Conservation (phyloP, 2,888 invertebrate species). For the Steinernema scapterisci region DNA sequence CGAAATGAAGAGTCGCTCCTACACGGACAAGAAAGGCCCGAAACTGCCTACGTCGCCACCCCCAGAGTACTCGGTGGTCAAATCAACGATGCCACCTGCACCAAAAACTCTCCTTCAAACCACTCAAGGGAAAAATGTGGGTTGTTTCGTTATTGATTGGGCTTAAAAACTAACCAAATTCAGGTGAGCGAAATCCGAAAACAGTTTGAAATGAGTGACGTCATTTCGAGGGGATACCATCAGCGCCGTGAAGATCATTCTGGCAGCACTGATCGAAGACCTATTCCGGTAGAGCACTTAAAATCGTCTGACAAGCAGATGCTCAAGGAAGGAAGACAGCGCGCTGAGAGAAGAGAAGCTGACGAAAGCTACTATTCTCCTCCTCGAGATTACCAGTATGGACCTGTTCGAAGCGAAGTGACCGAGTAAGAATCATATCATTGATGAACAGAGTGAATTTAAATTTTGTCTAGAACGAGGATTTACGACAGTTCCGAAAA, state of each 20-base stretch:
- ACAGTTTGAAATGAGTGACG: neutral
- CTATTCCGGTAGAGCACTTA: neutral
- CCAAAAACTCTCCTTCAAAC: slow-evolving; percentile 5
- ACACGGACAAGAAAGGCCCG: neutral
- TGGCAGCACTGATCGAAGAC: neutral
- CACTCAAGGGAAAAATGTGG: neutral
- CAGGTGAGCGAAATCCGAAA: slow-evolving; percentile 24
- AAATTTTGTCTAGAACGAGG: neutral
- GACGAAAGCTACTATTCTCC: slow-evolving; percentile 3
- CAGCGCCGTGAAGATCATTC: neutral
- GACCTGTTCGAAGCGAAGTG: neutral
- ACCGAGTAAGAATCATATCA: slow-evolving; percentile 22
- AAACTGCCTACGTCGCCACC: slow-evolving; percentile 4
- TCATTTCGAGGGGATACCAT: slow-evolving; percentile 15
- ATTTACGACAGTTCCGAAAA: slow-evolving; percentile 10
- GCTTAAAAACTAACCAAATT: too few relatives aligned
- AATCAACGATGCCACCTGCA: slow-evolving; percentile 5
- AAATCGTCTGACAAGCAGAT: neutral
- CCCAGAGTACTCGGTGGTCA: slow-evolving; percentile 12
- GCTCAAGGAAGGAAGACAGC: neutral
- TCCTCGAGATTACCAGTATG: slow-evolving; percentile 5
- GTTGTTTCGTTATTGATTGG: too few relatives aligned
- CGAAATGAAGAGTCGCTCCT: neutral
- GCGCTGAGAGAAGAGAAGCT: neutral
- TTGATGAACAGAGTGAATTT: too few relatives aligned